phyloP scores from a whole-genome alignment of 2,797 vertebrate genomes.

The Gobionotothen gibberifrons region DNA sequence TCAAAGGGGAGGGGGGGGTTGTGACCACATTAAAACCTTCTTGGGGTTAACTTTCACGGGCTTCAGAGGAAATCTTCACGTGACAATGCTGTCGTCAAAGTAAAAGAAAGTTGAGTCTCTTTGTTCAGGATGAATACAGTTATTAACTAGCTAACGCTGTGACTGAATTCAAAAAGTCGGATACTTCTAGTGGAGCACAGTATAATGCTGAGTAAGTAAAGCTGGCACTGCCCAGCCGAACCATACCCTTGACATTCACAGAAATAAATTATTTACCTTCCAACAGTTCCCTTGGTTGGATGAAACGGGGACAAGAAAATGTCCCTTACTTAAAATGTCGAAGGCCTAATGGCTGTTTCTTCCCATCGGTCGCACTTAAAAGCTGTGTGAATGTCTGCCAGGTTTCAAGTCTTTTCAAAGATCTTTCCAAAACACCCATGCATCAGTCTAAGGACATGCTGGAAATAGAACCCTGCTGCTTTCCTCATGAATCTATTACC shows the following conservation, averaged over 20 bases:
- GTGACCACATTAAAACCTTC: conserved; percentile 18
- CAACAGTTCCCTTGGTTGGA: conserved; percentile 38
- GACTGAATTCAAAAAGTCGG: background rate
- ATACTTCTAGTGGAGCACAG: conserved; percentile 8
- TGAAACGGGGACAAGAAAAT: conserved; percentile 46
- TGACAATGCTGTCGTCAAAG: conserved; percentile 7
- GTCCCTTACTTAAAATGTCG: conserved; percentile 47
- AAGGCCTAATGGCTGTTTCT: conserved; percentile 48
- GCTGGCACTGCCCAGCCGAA: conserved; percentile 37
- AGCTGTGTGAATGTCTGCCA: conserved; percentile 28
- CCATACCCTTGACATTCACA: conserved; percentile 38
- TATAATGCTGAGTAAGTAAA: conserved; percentile 51
- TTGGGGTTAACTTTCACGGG: conserved; percentile 5
- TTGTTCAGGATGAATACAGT: conserved; percentile 2
- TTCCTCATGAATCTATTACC: conserved; percentile 50
- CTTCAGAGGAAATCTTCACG: conserved; percentile 24
- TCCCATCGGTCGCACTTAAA: conserved; percentile 37
- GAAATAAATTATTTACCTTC: conserved; percentile 67
- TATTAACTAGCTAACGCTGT: conserved; percentile 9
- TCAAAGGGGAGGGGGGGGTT: conserved; percentile 18
- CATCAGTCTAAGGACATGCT: conserved; percentile 16
- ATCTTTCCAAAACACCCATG: conserved; percentile 19
- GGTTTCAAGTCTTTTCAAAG: conserved; percentile 39
- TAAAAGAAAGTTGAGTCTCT: background rate
- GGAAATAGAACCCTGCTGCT: conserved; percentile 42